phyloP scores from a whole-genome alignment of 2,113 vertebrate species.

The Eonycteris spelaea region DNA sequence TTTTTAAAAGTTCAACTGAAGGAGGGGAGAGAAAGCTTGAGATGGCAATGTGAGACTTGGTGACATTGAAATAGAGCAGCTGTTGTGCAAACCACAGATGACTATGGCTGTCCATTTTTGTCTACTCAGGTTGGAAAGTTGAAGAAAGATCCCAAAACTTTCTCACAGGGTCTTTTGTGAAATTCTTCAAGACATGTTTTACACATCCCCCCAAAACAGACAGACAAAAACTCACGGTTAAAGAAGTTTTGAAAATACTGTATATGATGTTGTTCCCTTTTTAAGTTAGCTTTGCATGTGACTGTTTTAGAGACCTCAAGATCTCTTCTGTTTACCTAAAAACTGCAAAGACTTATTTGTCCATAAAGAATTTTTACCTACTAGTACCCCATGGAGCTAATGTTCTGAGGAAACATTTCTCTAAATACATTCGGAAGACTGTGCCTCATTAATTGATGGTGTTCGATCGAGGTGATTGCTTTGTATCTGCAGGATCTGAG shows the following conservation, averaged over 20 bases:
- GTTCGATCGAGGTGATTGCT: neutral
- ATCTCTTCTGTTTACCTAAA: neutral
- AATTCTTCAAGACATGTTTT: neutral
- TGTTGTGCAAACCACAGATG: neutral
- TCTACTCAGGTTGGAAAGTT: neutral
- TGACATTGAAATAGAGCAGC: neutral
- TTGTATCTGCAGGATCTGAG: neutral
- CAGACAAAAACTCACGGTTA: neutral
- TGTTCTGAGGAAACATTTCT: neutral
- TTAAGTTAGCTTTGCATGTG: neutral
- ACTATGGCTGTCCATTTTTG: accelerated
- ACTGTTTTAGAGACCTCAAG: neutral
- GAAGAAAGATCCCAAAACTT: neutral
- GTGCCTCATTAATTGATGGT: neutral
- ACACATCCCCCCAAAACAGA: neutral
- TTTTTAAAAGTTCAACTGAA: neutral
- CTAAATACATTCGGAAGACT: neutral
- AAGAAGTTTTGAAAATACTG: neutral
- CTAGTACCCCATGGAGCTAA: neutral
- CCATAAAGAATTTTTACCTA: neutral
- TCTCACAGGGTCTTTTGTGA: neutral
- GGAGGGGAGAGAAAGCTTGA: neutral
- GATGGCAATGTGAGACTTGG: neutral
- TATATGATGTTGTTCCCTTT: neutral
- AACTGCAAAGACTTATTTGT: neutral